Percentiles rank a stretch among this genome's conserved stretches.
Conservation (phyloP, 2,797 vertebrate species). For the Trichosurus vulpecula region DNA sequence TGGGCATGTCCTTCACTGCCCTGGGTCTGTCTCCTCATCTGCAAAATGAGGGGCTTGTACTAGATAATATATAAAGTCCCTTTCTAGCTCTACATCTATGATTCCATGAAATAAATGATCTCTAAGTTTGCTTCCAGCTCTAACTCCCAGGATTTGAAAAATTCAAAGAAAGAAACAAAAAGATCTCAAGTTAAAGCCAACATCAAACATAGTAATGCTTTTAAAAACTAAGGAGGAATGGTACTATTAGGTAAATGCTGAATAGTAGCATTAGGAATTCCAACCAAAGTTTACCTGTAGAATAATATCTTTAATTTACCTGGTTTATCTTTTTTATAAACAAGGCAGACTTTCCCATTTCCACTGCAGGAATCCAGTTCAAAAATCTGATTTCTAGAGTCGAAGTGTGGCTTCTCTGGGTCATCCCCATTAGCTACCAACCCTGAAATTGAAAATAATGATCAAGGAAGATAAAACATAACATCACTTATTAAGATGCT, state of each 20-base stretch:
- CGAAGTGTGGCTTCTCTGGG: constrained; percentile 91
- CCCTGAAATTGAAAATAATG: constrained; percentile 53
- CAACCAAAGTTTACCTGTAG: not conserved
- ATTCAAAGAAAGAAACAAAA: not conserved
- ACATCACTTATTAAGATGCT: not conserved
- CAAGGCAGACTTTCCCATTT: constrained; percentile 96
- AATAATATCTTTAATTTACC: constrained; percentile 82
- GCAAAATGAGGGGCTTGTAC: not conserved
- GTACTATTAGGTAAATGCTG: not conserved
- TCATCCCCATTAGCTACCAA: constrained; percentile 83
- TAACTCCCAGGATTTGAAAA: not conserved
- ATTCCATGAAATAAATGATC: not conserved
- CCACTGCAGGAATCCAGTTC: constrained; percentile 94
- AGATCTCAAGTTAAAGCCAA: not conserved
- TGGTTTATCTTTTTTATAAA: constrained; percentile 92
- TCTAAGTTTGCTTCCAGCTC: not conserved
- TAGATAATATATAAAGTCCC: not conserved
- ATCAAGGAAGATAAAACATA: constrained; percentile 49
- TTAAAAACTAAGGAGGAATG: not conserved
- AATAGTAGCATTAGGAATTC: not conserved
- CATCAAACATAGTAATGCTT: not conserved
- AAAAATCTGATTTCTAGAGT: constrained; percentile 92
- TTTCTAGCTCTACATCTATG: not conserved
- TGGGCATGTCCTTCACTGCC: not conserved
- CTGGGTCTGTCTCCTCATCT: not conserved